Conservation (phyloP, 2,797 vertebrate species). For the Oryzias dopingdopingensis region DNA sequence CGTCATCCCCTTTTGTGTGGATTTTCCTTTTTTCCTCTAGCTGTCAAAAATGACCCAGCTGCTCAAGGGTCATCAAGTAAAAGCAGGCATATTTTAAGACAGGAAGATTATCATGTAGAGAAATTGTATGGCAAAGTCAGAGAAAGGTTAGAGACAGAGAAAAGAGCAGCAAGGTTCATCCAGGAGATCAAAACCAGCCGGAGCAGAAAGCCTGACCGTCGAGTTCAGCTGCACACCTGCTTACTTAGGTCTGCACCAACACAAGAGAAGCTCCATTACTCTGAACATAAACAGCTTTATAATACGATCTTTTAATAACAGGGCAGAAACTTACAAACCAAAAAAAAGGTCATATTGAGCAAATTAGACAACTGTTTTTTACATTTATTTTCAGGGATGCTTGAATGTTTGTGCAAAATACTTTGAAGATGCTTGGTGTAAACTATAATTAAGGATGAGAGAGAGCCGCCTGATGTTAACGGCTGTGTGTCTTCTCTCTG, state of each 20-base stretch:
- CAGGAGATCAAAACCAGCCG: constrained; percentile 61
- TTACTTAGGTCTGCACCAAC: constrained; percentile 32
- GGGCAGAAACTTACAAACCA: neutral
- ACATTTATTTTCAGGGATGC: no score
- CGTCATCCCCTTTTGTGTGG: no score
- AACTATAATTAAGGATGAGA: no score
- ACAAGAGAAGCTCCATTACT: constrained; percentile 10
- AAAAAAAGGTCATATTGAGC: no score
- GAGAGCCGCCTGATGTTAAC: no score
- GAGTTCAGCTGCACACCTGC: constrained; percentile 48
- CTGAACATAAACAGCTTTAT: constrained; percentile 9
- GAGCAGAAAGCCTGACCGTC: constrained; percentile 67
- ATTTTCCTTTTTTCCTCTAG: no score
- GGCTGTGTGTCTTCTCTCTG: no score
- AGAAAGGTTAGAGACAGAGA: constrained; percentile 45
- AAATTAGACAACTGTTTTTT: no score
- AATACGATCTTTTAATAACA: neutral
- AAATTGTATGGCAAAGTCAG: constrained; percentile 33
- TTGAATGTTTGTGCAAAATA: no score
- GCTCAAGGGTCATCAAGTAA: constrained; percentile 1
- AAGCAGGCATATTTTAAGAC: constrained; percentile 3
- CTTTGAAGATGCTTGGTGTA: no score
- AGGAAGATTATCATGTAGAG: constrained; percentile 17
- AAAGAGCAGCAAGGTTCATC: constrained; percentile 56
- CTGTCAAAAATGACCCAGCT: neutral